Percentiles rank a stretch among this genome's conserved stretches.
Evolutionary conservation across 1,140 invertebrate genomes (phyloP).

Genomic region (Euglossa dilemma): DNA sequence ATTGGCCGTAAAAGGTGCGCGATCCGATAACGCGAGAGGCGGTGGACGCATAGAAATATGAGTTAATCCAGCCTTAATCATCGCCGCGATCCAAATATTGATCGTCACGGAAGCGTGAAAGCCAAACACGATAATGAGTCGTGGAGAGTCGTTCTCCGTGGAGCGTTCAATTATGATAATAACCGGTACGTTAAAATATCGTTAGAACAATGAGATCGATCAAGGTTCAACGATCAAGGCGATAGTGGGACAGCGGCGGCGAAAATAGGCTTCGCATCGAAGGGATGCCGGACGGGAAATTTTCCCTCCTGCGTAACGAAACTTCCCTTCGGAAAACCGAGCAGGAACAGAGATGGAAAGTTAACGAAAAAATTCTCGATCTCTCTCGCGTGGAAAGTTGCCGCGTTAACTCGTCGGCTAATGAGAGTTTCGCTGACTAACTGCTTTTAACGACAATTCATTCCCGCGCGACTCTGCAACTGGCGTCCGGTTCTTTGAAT

Average conservation of each 20-base stretch:
- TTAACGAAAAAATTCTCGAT: not conserved
- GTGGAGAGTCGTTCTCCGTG: not conserved
- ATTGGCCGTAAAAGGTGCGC: slow-evolving; percentile 22
- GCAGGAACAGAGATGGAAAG: not conserved
- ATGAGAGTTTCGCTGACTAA: slow-evolving; percentile 5
- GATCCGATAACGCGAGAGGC: slow-evolving; percentile 20
- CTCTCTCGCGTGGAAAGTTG: not conserved
- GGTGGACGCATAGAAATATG: slow-evolving; percentile 15
- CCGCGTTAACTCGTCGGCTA: not conserved
- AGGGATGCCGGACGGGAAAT: not conserved
- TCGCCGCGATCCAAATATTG: slow-evolving; percentile 44
- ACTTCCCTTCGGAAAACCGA: not conserved
- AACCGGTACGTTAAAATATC: not conserved
- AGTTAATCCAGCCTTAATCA: slow-evolving; percentile 30
- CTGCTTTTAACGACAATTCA: not conserved
- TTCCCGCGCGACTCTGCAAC: not conserved
- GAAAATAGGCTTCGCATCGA: not conserved
- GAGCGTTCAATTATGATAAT: not conserved
- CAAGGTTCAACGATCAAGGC: not conserved
- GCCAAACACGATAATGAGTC: slow-evolving; percentile 28
- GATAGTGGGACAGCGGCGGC: not conserved
- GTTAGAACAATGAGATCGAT: not conserved
- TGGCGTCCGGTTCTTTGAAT: not conserved
- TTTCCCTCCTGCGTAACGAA: not conserved
- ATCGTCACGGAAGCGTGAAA: slow-evolving; percentile 30